These are phyloP conservation scores for Cetoscarus ocellatus DNA, from an alignment of 2,797 vertebrate species.

Conservation along the genomic window DNA sequence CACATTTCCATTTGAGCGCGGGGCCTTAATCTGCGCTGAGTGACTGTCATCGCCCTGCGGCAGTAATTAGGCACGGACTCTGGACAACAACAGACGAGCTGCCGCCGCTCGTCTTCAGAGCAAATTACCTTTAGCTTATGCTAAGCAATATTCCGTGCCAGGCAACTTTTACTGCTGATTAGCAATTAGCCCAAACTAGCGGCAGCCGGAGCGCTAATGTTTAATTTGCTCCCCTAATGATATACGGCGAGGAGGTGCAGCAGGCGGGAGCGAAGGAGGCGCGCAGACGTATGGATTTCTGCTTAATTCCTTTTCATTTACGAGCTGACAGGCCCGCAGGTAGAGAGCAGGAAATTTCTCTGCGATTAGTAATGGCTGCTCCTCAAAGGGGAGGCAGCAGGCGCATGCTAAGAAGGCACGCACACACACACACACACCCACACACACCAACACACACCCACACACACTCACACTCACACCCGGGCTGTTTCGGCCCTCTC, in stretches of 20 bases:
- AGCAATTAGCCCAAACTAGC: constrained; percentile 88
- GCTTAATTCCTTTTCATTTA: constrained; percentile 86
- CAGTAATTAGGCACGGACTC: constrained; percentile 86
- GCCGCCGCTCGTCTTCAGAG: constrained; percentile 82
- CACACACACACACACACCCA: constrained; percentile 30
- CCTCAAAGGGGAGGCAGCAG: constrained; percentile 78
- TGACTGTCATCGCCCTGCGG: constrained; percentile 84
- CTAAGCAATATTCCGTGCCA: constrained; percentile 88
- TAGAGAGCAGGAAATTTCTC: constrained; percentile 80
- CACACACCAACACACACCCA: constrained; percentile 22
- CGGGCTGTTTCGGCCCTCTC: constrained; percentile 9
- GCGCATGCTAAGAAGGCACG: constrained; percentile 76
- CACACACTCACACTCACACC: constrained; percentile 19
- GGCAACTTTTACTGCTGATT: constrained; percentile 89
- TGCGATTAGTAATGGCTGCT: constrained; percentile 85
- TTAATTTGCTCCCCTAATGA: constrained; percentile 88
- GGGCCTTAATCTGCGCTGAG: constrained; percentile 86
- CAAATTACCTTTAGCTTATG: constrained; percentile 89
- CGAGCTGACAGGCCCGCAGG: constrained; percentile 82
- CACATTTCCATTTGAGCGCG: constrained; percentile 83
- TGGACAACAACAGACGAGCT: constrained; percentile 86
- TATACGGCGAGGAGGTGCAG: constrained; percentile 73
- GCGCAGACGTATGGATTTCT: constrained; percentile 85
- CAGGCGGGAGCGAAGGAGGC: constrained; percentile 31
- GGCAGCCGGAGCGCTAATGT: constrained; percentile 84